Percentiles rank a stretch among this genome's conserved stretches.
These are phyloP conservation scores for Elephantulus edwardii DNA, from an alignment of 2,113 vertebrate genomes.

Conservation along the genomic window DNA sequence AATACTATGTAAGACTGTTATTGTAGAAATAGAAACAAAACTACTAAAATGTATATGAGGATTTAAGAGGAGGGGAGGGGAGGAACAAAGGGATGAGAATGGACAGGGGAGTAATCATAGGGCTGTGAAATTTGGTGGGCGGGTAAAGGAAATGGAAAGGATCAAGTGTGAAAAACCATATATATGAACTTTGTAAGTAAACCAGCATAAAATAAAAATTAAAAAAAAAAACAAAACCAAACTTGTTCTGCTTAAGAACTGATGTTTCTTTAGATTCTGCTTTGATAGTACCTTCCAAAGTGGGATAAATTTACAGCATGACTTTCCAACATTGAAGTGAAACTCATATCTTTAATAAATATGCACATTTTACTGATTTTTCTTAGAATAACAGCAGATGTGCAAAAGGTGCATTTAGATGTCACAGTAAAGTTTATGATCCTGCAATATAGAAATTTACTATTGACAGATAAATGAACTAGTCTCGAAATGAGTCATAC, in stretches of 20 bases:
- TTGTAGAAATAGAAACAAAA: too few relatives aligned
- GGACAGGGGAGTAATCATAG: too few relatives aligned
- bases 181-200: too few relatives aligned
- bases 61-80: too few relatives aligned
- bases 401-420: slow-evolving; percentile 55
- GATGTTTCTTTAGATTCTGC: neutral
- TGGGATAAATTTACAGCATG: neutral
- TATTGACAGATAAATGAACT: slow-evolving; percentile 36
- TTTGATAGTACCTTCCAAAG: neutral
- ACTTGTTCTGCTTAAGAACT: neutral
- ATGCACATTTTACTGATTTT: neutral
- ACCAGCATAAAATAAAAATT: too few relatives aligned
- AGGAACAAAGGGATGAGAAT: too few relatives aligned
- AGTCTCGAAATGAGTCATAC: neutral
- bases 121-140: too few relatives aligned
- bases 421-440: slow-evolving; percentile 1
- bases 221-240: slow-evolving; percentile 23
- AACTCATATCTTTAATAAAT: slow-evolving; percentile 41
- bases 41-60: too few relatives aligned
- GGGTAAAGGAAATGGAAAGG: too few relatives aligned
- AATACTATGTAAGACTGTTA: too few relatives aligned
- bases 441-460: neutral
- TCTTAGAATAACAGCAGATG: slow-evolving; percentile 39
- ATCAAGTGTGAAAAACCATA: too few relatives aligned
- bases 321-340: neutral